Conservation (phyloP, 2,797 vertebrate genomes). For the Okamejei kenojei region DNA sequence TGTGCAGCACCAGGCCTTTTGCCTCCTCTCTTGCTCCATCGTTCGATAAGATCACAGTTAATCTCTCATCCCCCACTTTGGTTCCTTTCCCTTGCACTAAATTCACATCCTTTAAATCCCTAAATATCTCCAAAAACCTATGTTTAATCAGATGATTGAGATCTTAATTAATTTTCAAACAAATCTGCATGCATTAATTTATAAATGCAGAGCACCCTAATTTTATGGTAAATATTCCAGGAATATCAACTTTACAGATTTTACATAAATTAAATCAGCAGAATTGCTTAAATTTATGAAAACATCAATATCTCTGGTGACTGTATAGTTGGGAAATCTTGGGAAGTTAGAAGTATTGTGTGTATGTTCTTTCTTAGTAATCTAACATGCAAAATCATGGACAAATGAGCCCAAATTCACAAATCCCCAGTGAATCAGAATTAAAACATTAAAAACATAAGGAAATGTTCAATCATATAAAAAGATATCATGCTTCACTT, state of each 20-base stretch:
- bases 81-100: too few species aligned
- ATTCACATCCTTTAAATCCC: too few species aligned
- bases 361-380: not conserved
- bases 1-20: too few species aligned
- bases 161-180: not conserved
- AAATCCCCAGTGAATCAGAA: not conserved
- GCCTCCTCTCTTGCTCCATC: too few species aligned
- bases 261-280: not conserved
- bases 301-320: not conserved
- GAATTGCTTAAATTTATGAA: not conserved
- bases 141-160: not conserved
- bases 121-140: too few species aligned
- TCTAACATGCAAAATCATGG: not conserved
- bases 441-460: not conserved
- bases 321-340: not conserved
- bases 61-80: too few species aligned
- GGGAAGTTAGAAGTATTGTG: not conserved
- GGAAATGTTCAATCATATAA: not conserved
- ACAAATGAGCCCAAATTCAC: not conserved
- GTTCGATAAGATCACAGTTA: too few species aligned
- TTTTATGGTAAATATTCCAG: not conserved
- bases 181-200: not conserved
- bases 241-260: not conserved
- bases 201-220: not conserved
- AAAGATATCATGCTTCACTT: not conserved